phyloP scores from a whole-genome alignment of 2,113 vertebrate genomes.

The Rhipidura dahli region DNA sequence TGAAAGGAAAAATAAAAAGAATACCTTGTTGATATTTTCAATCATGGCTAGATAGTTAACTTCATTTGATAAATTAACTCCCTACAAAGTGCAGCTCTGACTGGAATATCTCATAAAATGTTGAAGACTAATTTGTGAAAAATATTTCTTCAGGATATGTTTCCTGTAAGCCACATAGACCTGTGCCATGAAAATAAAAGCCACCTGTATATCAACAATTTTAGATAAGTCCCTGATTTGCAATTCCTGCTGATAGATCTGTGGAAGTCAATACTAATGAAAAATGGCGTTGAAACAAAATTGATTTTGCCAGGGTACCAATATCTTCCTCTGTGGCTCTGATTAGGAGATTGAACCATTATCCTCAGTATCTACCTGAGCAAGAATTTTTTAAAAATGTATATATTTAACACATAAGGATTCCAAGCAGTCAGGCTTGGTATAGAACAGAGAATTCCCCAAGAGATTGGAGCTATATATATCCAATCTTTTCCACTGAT shows the following conservation, averaged over 20 bases:
- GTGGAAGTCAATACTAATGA: not conserved
- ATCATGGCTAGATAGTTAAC: not conserved
- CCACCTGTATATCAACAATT: not conserved
- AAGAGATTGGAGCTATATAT: not conserved
- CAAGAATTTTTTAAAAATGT: not conserved
- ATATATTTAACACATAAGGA: not conserved
- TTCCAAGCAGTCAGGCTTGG: not conserved
- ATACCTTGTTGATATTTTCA: not conserved
- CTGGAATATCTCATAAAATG: not conserved
- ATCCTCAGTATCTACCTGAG: not conserved
- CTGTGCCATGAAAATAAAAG: slow-evolving; percentile 10
- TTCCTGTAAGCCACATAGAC: not conserved
- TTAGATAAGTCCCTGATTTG: not conserved
- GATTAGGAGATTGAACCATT: not conserved
- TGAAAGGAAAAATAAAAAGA: not conserved
- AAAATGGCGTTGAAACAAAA: not conserved
- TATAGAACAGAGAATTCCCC: not conserved
- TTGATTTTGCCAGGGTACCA: not conserved
- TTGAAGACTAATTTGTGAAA: not conserved
- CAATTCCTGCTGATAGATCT: not conserved
- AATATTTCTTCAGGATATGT: not conserved
- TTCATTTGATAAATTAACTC: not conserved
- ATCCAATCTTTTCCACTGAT: not conserved
- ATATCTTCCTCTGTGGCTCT: not conserved
- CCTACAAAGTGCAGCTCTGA: not conserved